A percentile compares a stretch with the other conserved stretches of the same genome.
These are phyloP conservation scores for Carapus acus DNA, from an alignment of 2,797 vertebrate species.

Conservation along the genomic window DNA sequence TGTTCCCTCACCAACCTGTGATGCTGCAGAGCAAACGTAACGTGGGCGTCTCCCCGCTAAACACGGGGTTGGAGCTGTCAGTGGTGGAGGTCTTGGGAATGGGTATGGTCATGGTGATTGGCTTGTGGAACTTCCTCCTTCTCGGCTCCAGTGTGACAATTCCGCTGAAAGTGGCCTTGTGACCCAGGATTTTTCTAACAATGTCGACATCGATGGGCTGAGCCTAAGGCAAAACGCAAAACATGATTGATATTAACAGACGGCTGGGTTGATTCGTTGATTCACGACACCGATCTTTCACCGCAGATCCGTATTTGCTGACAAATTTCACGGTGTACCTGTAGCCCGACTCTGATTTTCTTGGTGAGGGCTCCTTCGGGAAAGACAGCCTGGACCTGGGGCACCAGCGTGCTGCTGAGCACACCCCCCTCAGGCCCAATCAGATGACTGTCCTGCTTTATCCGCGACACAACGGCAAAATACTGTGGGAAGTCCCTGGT, in stretches of 20 bases:
- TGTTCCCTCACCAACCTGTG: conserved; percentile 73
- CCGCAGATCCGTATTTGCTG: too few species aligned
- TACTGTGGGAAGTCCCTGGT: conserved; percentile 97
- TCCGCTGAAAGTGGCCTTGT: conserved; percentile 91
- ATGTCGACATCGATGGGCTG: conserved; percentile 87
- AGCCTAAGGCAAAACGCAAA: conserved; percentile 69
- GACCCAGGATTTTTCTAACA: conserved; percentile 89
- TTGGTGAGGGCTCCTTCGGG: conserved; percentile 95
- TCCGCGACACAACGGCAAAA: conserved; percentile 92
- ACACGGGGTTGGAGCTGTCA: conserved; percentile 77
- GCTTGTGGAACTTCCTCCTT: conserved; percentile 96
- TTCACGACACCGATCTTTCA: too few species aligned
- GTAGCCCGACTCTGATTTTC: conserved; percentile 90
- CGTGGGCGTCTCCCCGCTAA: conserved; percentile 84
- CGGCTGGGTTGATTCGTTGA: too few species aligned
- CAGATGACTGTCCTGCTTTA: conserved; percentile 95
- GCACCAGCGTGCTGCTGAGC: conserved; percentile 90
- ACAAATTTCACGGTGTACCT: conserved; percentile 71
- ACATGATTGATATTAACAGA: neutral
- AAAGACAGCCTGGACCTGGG: conserved; percentile 94
- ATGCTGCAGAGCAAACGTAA: conserved; percentile 94
- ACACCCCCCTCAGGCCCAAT: conserved; percentile 94
- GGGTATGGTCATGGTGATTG: conserved; percentile 97
- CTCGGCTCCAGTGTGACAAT: conserved; percentile 95
- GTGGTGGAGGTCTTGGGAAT: conserved; percentile 83